Conservation (phyloP, 2,888 invertebrate genomes). For the Psylliodes chrysocephalus region DNA sequence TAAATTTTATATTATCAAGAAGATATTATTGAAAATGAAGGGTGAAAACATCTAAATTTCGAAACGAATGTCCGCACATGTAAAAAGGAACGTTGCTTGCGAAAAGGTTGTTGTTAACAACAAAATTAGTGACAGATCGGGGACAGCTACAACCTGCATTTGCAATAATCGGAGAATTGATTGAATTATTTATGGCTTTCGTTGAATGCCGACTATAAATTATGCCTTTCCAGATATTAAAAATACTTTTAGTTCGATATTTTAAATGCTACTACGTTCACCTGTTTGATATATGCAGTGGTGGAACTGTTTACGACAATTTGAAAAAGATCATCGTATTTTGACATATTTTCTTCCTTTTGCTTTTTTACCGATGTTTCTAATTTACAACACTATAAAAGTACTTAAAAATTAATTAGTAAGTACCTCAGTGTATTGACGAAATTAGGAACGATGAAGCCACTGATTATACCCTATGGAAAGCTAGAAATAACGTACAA, state of each 20-base stretch:
- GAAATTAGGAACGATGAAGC: no score
- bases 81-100: slow-evolving; percentile 11
- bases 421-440: no score
- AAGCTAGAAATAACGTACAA: no score
- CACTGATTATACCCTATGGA: no score
- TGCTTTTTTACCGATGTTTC: no score
- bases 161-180: slow-evolving; percentile 20
- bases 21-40: background rate
- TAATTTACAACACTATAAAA: no score
- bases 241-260: background rate
- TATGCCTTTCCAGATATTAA: slow-evolving; percentile 15
- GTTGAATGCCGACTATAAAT: slow-evolving; percentile 14
- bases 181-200: slow-evolving; percentile 26
- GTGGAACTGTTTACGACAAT: no score
- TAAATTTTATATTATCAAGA: background rate
- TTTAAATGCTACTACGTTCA: slow-evolving; percentile 8
- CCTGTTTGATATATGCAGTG: background rate
- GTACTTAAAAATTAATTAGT: no score
- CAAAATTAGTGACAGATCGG: slow-evolving; percentile 28
- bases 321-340: no score
- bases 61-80: background rate
- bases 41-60: slow-evolving; percentile 11
- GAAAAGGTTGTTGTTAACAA: slow-evolving; percentile 23
- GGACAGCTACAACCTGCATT: slow-evolving; percentile 25
- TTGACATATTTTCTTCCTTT: no score